These are phyloP conservation scores for Polyploca ridens DNA, from an alignment of 2,888 invertebrate genomes.

Conservation along the genomic window DNA sequence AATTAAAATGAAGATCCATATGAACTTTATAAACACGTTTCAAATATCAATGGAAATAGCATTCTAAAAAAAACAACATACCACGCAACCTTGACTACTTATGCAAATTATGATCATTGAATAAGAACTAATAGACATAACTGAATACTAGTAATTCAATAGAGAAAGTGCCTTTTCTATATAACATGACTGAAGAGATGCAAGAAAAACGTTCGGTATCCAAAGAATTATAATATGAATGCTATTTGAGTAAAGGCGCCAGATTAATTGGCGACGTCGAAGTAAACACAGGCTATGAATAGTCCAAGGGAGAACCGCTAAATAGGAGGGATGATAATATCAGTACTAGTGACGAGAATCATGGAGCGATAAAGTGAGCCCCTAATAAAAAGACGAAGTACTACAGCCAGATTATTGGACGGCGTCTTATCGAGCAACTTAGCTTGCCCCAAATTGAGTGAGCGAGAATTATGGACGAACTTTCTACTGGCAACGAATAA, in stretches of 20 bases:
- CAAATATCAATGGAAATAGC: too few species aligned
- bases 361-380: constrained; percentile 68
- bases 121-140: constrained; percentile 8
- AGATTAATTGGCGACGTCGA: constrained; percentile 46
- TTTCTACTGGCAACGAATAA: constrained; percentile 71
- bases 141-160: constrained; percentile 9
- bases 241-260: constrained; percentile 27
- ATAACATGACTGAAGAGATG: constrained; percentile 12
- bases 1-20: constrained; percentile 6
- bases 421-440: constrained; percentile 72
- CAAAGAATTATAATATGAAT: too few species aligned
- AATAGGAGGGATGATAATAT: constrained; percentile 66
- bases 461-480: constrained; percentile 79
- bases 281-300: constrained; percentile 56
- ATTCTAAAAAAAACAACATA: constrained; percentile 18
- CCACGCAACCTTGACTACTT: constrained; percentile 25
- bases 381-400: constrained; percentile 73
- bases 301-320: constrained; percentile 54
- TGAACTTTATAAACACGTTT: constrained; percentile 8
- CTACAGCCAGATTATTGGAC: constrained; percentile 72
- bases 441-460: constrained; percentile 76
- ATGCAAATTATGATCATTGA: constrained; percentile 15
- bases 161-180: neutral
- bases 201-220: constrained; percentile 15
- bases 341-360: constrained; percentile 65